Evolutionary conservation across 2,888 invertebrate genomes (phyloP).

Genomic region (Hypomecis punctinalis): DNA sequence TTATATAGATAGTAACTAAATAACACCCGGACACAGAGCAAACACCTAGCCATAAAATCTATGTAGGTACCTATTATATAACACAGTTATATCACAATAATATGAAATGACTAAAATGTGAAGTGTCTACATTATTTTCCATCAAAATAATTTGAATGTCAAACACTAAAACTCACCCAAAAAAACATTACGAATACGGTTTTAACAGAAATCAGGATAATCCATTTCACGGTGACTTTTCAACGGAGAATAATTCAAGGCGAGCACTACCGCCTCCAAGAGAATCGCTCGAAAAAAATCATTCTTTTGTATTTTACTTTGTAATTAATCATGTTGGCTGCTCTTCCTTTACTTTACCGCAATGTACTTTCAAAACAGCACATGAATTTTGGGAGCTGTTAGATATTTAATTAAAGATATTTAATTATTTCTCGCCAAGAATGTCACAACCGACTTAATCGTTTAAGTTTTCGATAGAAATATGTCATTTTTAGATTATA

Average conservation of each 20-base stretch:
- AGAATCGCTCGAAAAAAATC: slow-evolving; percentile 43
- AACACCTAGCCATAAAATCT: no score
- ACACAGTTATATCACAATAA: no score
- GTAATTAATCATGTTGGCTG: slow-evolving; percentile 67
- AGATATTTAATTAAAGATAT: not conserved
- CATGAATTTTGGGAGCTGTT: not conserved
- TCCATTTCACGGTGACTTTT: slow-evolving; percentile 27
- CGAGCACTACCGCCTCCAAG: slow-evolving; percentile 25
- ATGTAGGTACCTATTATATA: no score
- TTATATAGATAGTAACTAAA: no score
- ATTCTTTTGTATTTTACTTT: slow-evolving; percentile 59
- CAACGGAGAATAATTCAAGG: slow-evolving; percentile 33
- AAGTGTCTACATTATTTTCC: not conserved
- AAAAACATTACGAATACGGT: not conserved
- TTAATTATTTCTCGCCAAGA: no score
- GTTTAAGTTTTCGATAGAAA: no score
- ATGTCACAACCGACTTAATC: no score
- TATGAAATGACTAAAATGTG: no score
- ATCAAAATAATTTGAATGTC: not conserved
- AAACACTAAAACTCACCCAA: not conserved
- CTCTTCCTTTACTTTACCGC: slow-evolving; percentile 51
- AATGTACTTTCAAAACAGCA: slow-evolving; percentile 19
- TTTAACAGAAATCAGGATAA: slow-evolving; percentile 24
- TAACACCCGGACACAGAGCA: no score
- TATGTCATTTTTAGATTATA: no score